A percentile compares a stretch with the other conserved stretches of the same genome.
Evolutionary conservation across 2,113 vertebrate species (phyloP).

Genomic region (Poicephalus gulielmi): DNA sequence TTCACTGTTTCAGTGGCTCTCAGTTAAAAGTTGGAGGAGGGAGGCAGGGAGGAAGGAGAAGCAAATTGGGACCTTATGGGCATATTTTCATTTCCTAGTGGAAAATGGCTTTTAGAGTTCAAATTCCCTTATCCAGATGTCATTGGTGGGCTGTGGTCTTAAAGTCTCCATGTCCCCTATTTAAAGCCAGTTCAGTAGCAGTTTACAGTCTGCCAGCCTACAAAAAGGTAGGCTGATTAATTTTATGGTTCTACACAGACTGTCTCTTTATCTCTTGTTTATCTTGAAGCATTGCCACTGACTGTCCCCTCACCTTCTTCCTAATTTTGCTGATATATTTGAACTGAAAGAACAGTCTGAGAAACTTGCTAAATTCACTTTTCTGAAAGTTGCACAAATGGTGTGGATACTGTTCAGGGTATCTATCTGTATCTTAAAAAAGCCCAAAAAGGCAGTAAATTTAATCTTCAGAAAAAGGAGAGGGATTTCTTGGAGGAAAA

Average conservation of each 20-base stretch:
- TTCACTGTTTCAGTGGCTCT: not conserved
- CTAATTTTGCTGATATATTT: not conserved
- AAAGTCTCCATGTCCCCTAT: not conserved
- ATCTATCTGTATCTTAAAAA: not conserved
- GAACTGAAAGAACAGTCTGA: not conserved
- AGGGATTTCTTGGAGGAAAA: not conserved
- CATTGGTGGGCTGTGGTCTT: not conserved
- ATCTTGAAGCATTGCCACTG: not conserved
- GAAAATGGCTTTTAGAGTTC: not conserved
- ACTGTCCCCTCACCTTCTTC: not conserved
- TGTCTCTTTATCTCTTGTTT: not conserved
- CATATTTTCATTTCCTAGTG: not conserved
- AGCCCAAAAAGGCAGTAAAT: not conserved
- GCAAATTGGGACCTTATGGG: not conserved
- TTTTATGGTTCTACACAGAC: not conserved
- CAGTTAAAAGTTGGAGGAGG: rapidly evolving
- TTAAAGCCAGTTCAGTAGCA: not conserved
- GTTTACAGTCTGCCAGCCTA: not conserved
- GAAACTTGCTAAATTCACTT: not conserved
- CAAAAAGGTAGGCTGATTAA: not conserved
- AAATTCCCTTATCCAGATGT: not conserved
- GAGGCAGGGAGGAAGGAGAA: rapidly evolving
- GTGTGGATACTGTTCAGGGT: not conserved
- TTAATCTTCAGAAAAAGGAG: not conserved
- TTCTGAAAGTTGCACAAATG: not conserved